A percentile compares a stretch with the other conserved stretches of the same genome.
phyloP scores from a whole-genome alignment of 2,888 invertebrate genomes.

The Emmelina monodactyla region DNA sequence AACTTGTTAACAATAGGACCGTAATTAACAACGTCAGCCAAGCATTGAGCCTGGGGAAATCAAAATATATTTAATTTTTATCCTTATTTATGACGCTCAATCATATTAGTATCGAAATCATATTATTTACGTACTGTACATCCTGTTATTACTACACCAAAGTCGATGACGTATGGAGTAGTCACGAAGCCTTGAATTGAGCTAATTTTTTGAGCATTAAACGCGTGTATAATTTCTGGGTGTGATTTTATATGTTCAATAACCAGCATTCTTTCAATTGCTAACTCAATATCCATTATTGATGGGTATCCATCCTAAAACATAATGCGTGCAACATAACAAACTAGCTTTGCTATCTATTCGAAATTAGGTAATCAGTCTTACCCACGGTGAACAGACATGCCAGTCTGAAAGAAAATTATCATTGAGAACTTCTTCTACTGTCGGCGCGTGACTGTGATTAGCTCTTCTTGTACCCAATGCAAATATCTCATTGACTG shows the following conservation, averaged over 20 bases:
- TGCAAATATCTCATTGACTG: conserved; percentile 35
- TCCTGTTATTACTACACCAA: conserved; percentile 61
- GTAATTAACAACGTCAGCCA: conserved; percentile 58
- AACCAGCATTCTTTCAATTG: conserved; percentile 63
- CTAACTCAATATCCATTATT: conserved; percentile 67
- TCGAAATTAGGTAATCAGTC: background rate
- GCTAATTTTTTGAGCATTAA: conserved; percentile 29
- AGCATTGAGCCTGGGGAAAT: background rate
- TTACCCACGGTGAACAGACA: conserved; percentile 44
- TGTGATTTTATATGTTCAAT: conserved; percentile 46
- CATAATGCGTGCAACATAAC: conserved; percentile 1
- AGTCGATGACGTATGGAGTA: conserved; percentile 63
- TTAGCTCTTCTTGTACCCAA: conserved; percentile 18
- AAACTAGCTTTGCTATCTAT: background rate
- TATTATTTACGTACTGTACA: conserved; percentile 30
- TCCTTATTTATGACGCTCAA: background rate
- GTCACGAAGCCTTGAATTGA: conserved; percentile 57
- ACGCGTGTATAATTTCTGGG: conserved; percentile 35
- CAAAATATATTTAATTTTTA: background rate
- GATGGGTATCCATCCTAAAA: conserved; percentile 57
- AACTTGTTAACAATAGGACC: conserved; percentile 57
- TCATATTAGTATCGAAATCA: background rate
- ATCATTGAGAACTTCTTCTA: conserved; percentile 49
- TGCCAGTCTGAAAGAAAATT: conserved; percentile 40
- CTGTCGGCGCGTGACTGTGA: conserved; percentile 36